Evolutionary conservation across 2,797 vertebrate genomes (phyloP).

Genomic region (Lemur catta): DNA sequence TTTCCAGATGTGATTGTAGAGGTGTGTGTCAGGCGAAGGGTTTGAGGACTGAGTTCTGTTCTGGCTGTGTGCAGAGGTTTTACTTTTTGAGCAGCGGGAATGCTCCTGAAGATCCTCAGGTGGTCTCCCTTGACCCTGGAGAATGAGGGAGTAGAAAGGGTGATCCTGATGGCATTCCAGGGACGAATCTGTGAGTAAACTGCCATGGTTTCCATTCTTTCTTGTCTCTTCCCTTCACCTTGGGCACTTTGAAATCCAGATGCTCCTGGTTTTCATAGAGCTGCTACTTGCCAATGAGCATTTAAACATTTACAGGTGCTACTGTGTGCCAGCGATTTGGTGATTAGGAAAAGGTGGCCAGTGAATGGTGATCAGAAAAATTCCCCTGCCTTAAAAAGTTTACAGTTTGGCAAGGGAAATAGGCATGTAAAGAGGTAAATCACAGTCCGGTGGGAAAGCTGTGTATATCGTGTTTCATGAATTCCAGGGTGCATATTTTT

Average conservation of each 20-base stretch:
- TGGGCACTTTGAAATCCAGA: background rate
- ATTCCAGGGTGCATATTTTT: background rate
- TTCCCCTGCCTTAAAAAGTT: background rate
- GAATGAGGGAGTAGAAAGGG: background rate
- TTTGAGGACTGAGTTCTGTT: background rate
- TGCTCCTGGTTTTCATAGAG: background rate
- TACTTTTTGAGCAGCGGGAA: background rate
- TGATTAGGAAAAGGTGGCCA: background rate
- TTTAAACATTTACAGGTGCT: slow-evolving; percentile 8
- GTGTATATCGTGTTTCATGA: background rate
- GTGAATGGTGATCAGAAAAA: background rate
- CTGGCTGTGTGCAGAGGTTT: slow-evolving; percentile 18
- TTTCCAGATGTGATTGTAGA: slow-evolving; percentile 50
- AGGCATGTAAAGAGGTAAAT: background rate
- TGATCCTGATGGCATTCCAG: background rate
- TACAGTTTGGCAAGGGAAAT: background rate
- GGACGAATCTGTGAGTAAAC: background rate
- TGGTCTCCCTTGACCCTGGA: background rate
- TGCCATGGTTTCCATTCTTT: background rate
- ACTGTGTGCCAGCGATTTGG: background rate
- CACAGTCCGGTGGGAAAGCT: background rate
- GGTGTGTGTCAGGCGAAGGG: background rate
- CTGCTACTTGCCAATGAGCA: background rate
- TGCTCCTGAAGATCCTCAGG: background rate
- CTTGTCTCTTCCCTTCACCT: background rate